Base-by-base conservation (phyloP, 2,888 invertebrate genomes). In the Pseudolycoriella hygida region DNA sequence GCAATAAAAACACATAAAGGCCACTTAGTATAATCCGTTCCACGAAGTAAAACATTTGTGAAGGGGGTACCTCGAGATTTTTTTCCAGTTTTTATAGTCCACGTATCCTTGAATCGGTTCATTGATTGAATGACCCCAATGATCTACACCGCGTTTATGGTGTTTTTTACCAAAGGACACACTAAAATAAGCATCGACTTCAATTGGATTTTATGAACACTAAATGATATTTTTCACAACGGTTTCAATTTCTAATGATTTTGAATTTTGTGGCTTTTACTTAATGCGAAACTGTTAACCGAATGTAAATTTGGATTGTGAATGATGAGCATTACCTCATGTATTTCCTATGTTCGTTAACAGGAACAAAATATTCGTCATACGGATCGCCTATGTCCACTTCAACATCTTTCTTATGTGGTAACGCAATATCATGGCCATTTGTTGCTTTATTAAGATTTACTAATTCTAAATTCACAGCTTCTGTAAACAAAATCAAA, bases 301-400 rank as follows among this genome's bases (percentile, higher is more conserved):
- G n/a, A n/a, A n/a, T n/a, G n/a, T n/a, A n/a, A n/a, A n/a, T n/a
- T n/a, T n/a, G n/a, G n/a, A n/a, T n/a, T n/a, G n/a, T n/a, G n/a
- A n/a, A n/a, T n/a, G n/a, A n/a, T n/a, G n/a, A n/a, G n/a, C 30
- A 8, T 42, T 60, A 85, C 85, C 84, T 81, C 72, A 84, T 83
- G 60, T 79, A 84, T 67, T 86, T 86, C 59, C 79, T 75, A 62
- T 84, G 84, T 58, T 84, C 82, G 60, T 86, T 84, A 51, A 86
- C 84, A 25, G 85, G 83, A 50, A 86, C 83, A 61, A 85, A 85
- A 64, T 85, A 85, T 56, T 85, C 84, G 56, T 84, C 83, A 60
- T 84, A 83, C 4, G 80, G 79, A 60, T 80, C 80, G 31, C 73
- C 70, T 17, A 76, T 69, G 50, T 77, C 76, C 1, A 73, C 70